Evolutionary conservation across 2,797 vertebrate species (phyloP), one percentile per base, ranked within the genome.

Genomic region (Sternotherus odoratus): DNA sequence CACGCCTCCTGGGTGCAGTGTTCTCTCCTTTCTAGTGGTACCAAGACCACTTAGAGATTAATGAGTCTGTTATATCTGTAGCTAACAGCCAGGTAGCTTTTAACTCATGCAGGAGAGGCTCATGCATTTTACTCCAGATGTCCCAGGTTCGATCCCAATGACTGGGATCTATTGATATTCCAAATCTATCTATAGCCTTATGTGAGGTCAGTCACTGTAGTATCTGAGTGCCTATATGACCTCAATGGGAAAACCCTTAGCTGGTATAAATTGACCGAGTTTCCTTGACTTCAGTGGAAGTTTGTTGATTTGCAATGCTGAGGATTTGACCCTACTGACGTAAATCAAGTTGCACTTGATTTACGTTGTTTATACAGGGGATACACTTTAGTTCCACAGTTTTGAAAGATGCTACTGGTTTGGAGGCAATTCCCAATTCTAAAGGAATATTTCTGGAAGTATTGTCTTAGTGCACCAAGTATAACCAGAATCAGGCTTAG

Each of bases 361-460:
- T 77, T 24, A 56, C 74, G 11, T 54, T 54, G 56, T 72, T 89
- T 60, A 86, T 92, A 88, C 77, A 89, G 54, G 46, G 88, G 92
- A 94, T 12, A 24, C 21, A 24, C 66, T 43, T 72, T 43, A 43
- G 66, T 43, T 72, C 66, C 39, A 72, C 69, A 13, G n/a, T 49
- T 95, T 95, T 79, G 57, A 92, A 84, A 88, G 79, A 86, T 26
- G 17, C 51, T 72, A 84, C 26, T 93, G 90, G 89, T 94, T 81
- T 86, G 90, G 54, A 13, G 54, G 77, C 26, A 26, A 51, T 93
- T 43, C 6, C 36, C 87, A 85, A 57, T 87, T 81, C 78, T 80
- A 90, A 86, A 81, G 78, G 30, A 23, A 2, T 88, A 75, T 92
- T 5, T 69, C 80, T 84, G 77, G 46, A 90, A 57, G 39, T 84